Base-by-base conservation (phyloP, 2,113 vertebrate species). In the Probosciger aterrimus region DNA sequence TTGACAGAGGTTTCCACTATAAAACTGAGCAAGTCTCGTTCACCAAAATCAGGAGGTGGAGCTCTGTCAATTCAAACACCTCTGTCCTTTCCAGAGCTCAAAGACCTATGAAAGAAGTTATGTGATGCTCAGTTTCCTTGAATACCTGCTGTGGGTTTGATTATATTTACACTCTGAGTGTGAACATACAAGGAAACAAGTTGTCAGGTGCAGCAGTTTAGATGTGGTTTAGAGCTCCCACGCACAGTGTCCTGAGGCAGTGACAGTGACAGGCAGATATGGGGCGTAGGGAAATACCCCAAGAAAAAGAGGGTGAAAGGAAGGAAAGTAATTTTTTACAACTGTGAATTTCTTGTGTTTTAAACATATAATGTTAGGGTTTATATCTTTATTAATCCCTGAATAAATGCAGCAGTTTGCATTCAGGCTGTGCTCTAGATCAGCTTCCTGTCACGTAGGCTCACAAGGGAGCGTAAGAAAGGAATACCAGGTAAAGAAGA, bases 231-330 rank as follows among this genome's bases (percentile, higher is more conserved):
- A 53, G 39, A 55, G 39, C 44, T 75, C 27, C 62, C 16, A 12
- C 0, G 0, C 6, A 6, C 25, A 2, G 1, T 78, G 55, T 31
- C 35, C 63, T 37, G 28, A 53, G 55, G 27, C 30, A 27, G 17
- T n/a, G 31, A 17, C 27, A 39, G 1, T 10, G 47, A 31, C 0
- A 1, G 44, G 49, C 33, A 52, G 37, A 43, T 5, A 43, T 4
- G 14, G 20, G n/a, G 4, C 0, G 0, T 5, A 28, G 24, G 17
- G 31, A 93, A 79, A 71, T 44, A 49, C 1, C 5, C 18, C 22
- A 22, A 52, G 60, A 43, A 11, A 41, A 57, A 33, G 7, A 16
- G 1, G 4, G 1, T 12, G 5, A 12, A 52, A 93, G 28, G 52
- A 35, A 55, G 60, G 10, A 17, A 27, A 35, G 16, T 4, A 0